Evolutionary conservation across 2,888 invertebrate genomes (phyloP), one percentile per base, ranked within the genome.

Genomic region (Brachynemurus nebulosus): DNA sequence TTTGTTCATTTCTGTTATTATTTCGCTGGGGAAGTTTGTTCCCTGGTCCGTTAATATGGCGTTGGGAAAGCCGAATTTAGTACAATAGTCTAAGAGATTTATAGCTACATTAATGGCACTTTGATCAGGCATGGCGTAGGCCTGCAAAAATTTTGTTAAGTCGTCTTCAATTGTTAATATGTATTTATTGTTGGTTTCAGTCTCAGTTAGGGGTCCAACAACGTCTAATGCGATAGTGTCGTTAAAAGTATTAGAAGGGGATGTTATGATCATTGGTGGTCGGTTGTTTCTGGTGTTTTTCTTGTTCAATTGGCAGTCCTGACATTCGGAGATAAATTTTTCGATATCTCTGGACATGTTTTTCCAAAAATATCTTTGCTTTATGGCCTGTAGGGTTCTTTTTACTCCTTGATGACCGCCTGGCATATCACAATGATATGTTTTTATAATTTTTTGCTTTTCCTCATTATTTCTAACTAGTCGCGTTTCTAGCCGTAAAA

Each of bases 341-440:
- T n/a, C n/a, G n/a, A 54, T 46, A 30, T 50, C 47, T 5, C 20
- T 9, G 25, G 40, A 45, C 44, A 53, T 47, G 4, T 42, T 44
- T 8, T 43, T 42, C 52, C 53, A 51, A 33, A 45, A 47, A 30
- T 46, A 51, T 1, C 20, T 16, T 44, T 44, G 25, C 33, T 43
- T 44, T 9, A 53, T 42, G 30, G 36, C 19, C 7, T 25, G 18
- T 8, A 40, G 40, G 1, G 53, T 52, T 18, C 42, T 47, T 18
- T 51, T 42, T 4, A 48, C 42, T n/a, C 54, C 53, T 8, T 23
- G 45, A 40, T 54, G 54, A 12, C 53, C 51, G 5, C 45, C 23
- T 16, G 47, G 12, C 42, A 47, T 48, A 33, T 46, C 35, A 38
- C 44, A 14, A 27, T 50, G 42, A 33, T 40, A 27, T 45, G 46